Evolutionary conservation across 2,797 vertebrate genomes (phyloP).

Genomic region (Microhierax caerulescens): DNA sequence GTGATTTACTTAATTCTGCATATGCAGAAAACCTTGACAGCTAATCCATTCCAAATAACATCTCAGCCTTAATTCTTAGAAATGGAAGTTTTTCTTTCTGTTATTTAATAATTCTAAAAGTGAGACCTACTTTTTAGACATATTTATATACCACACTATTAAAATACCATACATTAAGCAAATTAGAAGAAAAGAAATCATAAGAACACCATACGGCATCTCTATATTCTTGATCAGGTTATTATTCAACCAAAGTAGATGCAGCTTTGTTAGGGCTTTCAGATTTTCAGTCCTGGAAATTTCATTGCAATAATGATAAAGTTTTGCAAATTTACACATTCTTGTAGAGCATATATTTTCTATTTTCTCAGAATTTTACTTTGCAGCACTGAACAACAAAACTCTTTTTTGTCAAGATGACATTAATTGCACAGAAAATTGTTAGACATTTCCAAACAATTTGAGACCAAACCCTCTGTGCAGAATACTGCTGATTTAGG

Average conservation of each 20-base stretch:
- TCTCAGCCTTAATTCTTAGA: not conserved
- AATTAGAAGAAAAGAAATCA: not conserved
- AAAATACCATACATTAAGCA: not conserved
- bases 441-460: not conserved
- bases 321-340: slow-evolving; percentile 80
- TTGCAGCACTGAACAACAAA: not conserved
- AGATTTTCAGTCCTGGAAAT: slow-evolving; percentile 81
- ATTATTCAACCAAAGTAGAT: slow-evolving; percentile 84
- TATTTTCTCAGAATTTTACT: slow-evolving; percentile 4
- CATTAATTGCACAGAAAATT: not conserved
- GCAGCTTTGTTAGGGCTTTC: slow-evolving; percentile 73
- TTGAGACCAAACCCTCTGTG: not conserved
- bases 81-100: not conserved
- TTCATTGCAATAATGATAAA: slow-evolving; percentile 85
- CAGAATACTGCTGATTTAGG: not conserved
- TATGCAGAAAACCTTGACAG: not conserved
- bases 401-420: not conserved
- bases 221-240: slow-evolving; percentile 82
- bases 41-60: not conserved
- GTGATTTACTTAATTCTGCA: not conserved
- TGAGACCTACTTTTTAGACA: not conserved
- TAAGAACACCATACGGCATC: slow-evolving; percentile 51
- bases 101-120: not conserved
- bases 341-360: slow-evolving; percentile 80
- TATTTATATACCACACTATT: not conserved